phyloP scores from a whole-genome alignment of 2,113 vertebrate genomes.

The Ictalurus punctatus region DNA sequence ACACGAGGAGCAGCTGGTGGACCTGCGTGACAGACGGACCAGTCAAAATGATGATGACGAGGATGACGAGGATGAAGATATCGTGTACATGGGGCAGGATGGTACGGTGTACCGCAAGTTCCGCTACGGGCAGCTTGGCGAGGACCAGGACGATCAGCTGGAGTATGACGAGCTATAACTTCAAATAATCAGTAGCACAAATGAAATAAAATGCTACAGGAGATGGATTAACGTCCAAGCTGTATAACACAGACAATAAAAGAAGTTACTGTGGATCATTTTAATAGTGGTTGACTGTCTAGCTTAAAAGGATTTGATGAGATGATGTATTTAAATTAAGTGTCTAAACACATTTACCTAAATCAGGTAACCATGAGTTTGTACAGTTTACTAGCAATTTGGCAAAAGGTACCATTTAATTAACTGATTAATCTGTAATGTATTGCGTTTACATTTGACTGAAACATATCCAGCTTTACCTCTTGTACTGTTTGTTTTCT shows the following conservation, averaged over 20 bases:
- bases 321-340: neutral
- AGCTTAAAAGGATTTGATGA: neutral
- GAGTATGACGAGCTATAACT: conserved; percentile 95
- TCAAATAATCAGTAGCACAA: conserved; percentile 70
- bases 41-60: conserved; percentile 62
- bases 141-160: conserved; percentile 85
- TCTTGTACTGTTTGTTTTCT: neutral
- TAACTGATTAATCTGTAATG: neutral
- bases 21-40: conserved; percentile 70
- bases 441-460: conserved; percentile 8
- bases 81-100: conserved; percentile 95
- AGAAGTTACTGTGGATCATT: neutral
- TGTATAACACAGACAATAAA: neutral
- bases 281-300: neutral
- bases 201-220: neutral
- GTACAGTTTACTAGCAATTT: neutral
- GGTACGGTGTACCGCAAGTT: conserved; percentile 93
- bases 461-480: neutral
- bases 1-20: conserved; percentile 80
- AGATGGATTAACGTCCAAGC: neutral
- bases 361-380: neutral
- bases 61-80: conserved; percentile 85
- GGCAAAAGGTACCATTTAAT: neutral
- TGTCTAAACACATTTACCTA: neutral
- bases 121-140: conserved; percentile 84